phyloP scores from a whole-genome alignment of 2,797 vertebrate genomes.

The Remorina albescens region DNA sequence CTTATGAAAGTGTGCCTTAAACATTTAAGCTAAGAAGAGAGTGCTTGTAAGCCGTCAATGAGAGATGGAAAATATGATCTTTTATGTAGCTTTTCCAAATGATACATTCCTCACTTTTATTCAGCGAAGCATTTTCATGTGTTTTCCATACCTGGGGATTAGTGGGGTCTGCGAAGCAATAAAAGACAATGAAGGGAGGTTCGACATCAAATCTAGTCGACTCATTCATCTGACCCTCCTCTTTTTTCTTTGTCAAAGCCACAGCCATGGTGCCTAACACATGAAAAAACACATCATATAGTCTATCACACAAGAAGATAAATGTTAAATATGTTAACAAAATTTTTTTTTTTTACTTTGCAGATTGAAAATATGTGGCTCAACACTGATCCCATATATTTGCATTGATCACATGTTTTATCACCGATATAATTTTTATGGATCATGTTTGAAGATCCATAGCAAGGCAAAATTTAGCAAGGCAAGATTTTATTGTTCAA shows the following conservation, averaged over 20 bases:
- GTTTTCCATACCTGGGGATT: conserved; percentile 87
- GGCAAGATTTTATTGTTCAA: neutral
- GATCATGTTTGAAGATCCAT: neutral
- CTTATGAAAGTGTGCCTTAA: conserved; percentile 35
- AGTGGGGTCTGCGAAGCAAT: conserved; percentile 88
- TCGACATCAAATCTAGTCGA: conserved; percentile 74
- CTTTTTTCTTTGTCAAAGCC: conserved; percentile 80
- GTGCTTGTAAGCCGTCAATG: conserved; percentile 19
- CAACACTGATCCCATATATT: conserved; percentile 8
- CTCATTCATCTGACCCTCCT: conserved; percentile 74
- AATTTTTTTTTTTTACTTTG: conserved; percentile 1
- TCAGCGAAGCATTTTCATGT: neutral
- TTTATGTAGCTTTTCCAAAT: neutral
- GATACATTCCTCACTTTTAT: neutral
- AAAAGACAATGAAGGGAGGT: conserved; percentile 89
- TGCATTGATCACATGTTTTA: conserved; percentile 13
- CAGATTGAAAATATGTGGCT: conserved; percentile 5
- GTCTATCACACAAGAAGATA: conserved; percentile 14
- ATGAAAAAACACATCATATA: conserved; percentile 39
- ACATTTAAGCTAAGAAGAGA: conserved; percentile 13
- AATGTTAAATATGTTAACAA: neutral
- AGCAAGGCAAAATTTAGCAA: conserved; percentile 14
- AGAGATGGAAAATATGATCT: conserved; percentile 1
- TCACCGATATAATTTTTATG: neutral
- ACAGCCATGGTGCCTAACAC: conserved; percentile 89